These are phyloP conservation scores for Muscicapa comitata DNA, from an alignment of 2,797 vertebrate genomes.

Conservation along the genomic window DNA sequence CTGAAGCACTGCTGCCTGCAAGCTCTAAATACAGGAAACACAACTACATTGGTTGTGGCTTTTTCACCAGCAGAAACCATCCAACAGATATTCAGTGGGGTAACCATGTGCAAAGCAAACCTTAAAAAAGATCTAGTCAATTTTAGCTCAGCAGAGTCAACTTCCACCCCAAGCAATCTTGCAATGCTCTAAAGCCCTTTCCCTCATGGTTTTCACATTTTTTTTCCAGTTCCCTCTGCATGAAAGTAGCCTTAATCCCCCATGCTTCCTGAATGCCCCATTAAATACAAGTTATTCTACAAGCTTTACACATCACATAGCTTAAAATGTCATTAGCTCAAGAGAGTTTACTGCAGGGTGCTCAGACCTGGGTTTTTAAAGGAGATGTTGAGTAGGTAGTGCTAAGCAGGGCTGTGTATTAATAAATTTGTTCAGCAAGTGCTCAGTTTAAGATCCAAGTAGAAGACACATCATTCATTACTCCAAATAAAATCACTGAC, in stretches of 20 bases:
- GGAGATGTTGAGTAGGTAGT: neutral
- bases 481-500: neutral
- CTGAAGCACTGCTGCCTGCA: neutral
- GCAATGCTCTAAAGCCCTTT: accelerated
- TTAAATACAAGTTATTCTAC: neutral
- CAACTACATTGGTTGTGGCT: accelerated
- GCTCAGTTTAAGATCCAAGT: neutral
- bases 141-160: neutral
- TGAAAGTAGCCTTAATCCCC: neutral
- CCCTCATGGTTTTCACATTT: neutral
- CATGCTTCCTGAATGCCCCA: neutral
- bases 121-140: neutral
- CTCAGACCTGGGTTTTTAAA: neutral
- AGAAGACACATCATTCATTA: neutral
- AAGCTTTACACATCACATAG: neutral
- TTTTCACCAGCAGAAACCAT: neutral
- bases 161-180: neutral
- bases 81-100: neutral
- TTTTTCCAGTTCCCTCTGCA: neutral
- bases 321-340: neutral
- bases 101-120: neutral
- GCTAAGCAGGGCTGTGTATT: neutral
- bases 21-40: neutral
- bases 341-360: neutral
- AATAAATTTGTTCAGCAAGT: neutral